These are phyloP conservation scores for Rhabdornis inornatus DNA, from an alignment of 2,113 vertebrate species.

Conservation along the genomic window DNA sequence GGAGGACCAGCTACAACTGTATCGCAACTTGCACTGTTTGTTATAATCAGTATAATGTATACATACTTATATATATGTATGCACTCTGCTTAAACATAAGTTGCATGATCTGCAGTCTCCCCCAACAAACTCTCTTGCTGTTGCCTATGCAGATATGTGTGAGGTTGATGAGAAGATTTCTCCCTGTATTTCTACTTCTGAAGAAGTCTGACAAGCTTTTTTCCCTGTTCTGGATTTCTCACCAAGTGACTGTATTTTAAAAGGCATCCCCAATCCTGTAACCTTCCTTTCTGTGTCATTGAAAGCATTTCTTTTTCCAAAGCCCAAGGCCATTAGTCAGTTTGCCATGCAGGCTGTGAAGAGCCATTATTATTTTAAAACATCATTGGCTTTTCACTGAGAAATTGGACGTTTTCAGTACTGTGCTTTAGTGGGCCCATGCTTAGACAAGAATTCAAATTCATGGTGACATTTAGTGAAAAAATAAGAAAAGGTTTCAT, in stretches of 20 bases:
- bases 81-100: neutral
- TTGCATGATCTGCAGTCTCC: neutral
- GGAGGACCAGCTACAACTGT: accelerated
- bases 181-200: neutral
- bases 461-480: neutral
- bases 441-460: neutral
- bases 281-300: neutral
- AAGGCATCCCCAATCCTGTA: neutral
- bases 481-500: neutral
- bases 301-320: neutral
- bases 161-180: neutral
- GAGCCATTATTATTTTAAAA: neutral
- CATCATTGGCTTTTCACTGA: neutral
- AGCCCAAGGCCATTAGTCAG: neutral
- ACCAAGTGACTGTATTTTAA: neutral
- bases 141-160: neutral
- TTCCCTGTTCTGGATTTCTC: neutral
- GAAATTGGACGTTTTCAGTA: neutral
- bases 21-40: neutral
- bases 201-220: neutral
- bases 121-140: neutral
- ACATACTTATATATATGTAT: no score
- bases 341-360: neutral
- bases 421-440: neutral
- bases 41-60: neutral